Evolutionary conservation across 2,888 invertebrate genomes (phyloP).

Genomic region (Synanthedon vespiformis): DNA sequence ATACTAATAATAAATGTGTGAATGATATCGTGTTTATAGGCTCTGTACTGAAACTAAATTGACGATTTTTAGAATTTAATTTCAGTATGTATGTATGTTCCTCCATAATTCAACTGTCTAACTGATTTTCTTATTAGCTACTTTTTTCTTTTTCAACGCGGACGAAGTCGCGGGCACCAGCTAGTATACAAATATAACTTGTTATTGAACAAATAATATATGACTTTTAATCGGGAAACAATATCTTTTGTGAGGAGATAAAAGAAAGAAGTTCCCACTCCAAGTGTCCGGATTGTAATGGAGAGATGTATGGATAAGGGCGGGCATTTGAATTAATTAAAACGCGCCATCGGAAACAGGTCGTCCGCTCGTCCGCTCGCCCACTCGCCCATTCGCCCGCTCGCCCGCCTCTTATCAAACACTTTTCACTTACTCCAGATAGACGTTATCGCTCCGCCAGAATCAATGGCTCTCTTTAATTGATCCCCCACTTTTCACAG

Average conservation of each 20-base stretch:
- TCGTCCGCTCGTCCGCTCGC: slow-evolving; percentile 8
- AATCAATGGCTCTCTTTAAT: slow-evolving; percentile 65
- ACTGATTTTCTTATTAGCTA: too few relatives aligned
- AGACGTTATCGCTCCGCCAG: slow-evolving; percentile 42
- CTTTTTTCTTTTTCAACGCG: too few relatives aligned
- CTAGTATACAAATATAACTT: too few relatives aligned
- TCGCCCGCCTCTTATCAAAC: slow-evolving; percentile 36
- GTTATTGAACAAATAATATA: too few relatives aligned
- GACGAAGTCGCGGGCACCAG: too few relatives aligned
- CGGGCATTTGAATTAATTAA: slow-evolving; percentile 33
- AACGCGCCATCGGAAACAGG: slow-evolving; percentile 13
- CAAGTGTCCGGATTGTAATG: slow-evolving; percentile 8
- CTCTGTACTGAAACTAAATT: too few relatives aligned
- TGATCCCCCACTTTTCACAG: slow-evolving; percentile 49
- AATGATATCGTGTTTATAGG: too few relatives aligned
- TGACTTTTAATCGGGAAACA: not conserved
- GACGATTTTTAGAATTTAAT: too few relatives aligned
- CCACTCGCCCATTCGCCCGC: slow-evolving; percentile 7
- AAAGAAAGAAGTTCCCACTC: slow-evolving; percentile 6
- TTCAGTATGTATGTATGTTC: too few relatives aligned
- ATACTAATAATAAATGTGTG: too few relatives aligned
- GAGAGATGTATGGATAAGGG: slow-evolving; percentile 8
- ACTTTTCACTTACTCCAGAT: slow-evolving; percentile 29
- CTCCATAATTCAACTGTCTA: too few relatives aligned
- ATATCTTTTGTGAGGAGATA: not conserved